Percentiles rank a stretch among this genome's conserved stretches.
phyloP scores from a whole-genome alignment of 1,140 invertebrate genomes.

The Bactericera cockerelli region DNA sequence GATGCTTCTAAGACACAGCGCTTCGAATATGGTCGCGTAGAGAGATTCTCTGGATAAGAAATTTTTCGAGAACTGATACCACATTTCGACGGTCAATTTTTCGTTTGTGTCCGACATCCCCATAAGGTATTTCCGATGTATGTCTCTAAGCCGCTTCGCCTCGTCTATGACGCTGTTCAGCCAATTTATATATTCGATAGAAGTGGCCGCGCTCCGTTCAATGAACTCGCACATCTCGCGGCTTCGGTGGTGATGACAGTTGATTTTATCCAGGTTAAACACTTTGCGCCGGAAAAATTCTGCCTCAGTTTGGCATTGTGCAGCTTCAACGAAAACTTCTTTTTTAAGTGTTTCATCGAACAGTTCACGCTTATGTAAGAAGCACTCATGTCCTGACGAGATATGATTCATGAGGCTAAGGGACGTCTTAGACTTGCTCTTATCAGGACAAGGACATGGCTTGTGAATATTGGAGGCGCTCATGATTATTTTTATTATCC shows the following conservation, averaged over 20 bases:
- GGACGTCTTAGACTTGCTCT: no score
- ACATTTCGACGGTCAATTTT: not conserved
- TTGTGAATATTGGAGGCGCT: no score
- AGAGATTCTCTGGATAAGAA: not conserved
- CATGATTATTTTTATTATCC: no score
- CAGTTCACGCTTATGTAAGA: no score
- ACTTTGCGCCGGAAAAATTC: not conserved
- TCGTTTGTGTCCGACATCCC: not conserved
- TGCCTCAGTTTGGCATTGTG: no score
- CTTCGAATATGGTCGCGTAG: no score
- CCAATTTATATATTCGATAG: not conserved
- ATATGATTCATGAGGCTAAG: no score
- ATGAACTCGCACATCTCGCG: not conserved
- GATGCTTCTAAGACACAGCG: no score
- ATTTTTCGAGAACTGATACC: not conserved
- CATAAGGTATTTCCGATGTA: not conserved
- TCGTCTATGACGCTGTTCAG: not conserved
- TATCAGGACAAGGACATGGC: no score
- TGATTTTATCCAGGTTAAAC: conserved; percentile 3
- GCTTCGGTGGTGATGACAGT: not conserved
- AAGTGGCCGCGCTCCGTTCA: not conserved
- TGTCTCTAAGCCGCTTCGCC: not conserved
- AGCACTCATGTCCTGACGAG: no score
- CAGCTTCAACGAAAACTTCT: no score
- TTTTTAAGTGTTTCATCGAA: no score